These are phyloP conservation scores for Neria commutata DNA, from an alignment of 2,888 invertebrate genomes.

Conservation along the genomic window DNA sequence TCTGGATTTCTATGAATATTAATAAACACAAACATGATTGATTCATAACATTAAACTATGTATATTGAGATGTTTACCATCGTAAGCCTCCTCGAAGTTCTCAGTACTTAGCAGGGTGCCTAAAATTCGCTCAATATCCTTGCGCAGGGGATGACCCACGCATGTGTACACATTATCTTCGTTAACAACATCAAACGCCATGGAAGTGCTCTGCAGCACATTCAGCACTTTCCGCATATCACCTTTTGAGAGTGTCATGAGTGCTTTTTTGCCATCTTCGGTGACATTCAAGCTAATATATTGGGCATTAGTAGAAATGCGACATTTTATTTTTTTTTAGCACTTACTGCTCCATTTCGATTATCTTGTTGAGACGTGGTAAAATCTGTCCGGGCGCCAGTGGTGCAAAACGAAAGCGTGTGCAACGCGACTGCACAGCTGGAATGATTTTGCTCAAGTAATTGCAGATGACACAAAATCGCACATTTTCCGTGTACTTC, in stretches of 20 bases:
- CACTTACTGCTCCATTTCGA: slow-evolving; percentile 77
- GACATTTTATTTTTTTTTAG: background rate
- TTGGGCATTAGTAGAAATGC: background rate
- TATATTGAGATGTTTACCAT: slow-evolving; percentile 43
- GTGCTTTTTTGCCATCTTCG: slow-evolving; percentile 86
- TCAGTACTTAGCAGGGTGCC: slow-evolving; percentile 72
- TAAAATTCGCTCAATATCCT: slow-evolving; percentile 86
- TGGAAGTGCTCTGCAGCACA: slow-evolving; percentile 93
- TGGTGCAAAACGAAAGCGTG: slow-evolving; percentile 94
- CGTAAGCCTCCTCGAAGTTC: slow-evolving; percentile 52
- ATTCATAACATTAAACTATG: background rate
- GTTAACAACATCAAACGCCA: slow-evolving; percentile 87
- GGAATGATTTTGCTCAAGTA: slow-evolving; percentile 98
- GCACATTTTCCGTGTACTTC: slow-evolving; percentile 97
- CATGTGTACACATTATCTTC: slow-evolving; percentile 93
- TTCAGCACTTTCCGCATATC: slow-evolving; percentile 99
- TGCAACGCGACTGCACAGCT: slow-evolving; percentile 97
- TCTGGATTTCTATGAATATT: slow-evolving; percentile 72
- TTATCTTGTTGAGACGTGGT: slow-evolving; percentile 85
- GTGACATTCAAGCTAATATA: slow-evolving; percentile 75
- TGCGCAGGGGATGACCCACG: slow-evolving; percentile 92
- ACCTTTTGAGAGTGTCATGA: slow-evolving; percentile 88
- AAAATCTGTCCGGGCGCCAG: slow-evolving; percentile 83
- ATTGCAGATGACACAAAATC: slow-evolving; percentile 99
- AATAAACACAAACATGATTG: background rate